phyloP scores from a whole-genome alignment of 1,140 invertebrate species.

The Gonioctena quinquepunctata region DNA sequence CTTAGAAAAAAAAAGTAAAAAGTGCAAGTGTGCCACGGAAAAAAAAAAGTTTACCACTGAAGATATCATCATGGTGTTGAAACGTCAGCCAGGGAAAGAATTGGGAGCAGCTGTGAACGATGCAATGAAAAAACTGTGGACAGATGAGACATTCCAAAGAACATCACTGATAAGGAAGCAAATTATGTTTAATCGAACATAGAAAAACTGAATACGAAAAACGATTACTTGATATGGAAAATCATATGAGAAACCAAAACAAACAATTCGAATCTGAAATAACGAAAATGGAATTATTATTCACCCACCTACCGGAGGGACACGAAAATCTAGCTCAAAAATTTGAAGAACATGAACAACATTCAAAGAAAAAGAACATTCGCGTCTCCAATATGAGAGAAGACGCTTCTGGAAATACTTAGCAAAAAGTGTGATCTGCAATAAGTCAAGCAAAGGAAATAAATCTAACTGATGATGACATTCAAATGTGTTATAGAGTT shows the following conservation, averaged over 20 bases:
- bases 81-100: not conserved
- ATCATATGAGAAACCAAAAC: not conserved
- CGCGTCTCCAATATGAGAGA: not conserved
- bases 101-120: not conserved
- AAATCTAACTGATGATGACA: no score
- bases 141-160: not conserved
- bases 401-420: no score
- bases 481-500: no score
- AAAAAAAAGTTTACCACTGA: not conserved
- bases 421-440: no score
- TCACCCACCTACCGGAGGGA: not conserved
- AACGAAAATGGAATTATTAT: not conserved
- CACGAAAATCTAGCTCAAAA: not conserved
- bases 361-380: not conserved
- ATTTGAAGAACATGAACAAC: not conserved
- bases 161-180: not conserved
- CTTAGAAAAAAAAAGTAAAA: no score
- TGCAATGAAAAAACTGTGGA: no score
- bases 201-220: not conserved
- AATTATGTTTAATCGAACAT: not conserved
- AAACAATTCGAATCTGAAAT: not conserved
- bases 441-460: no score
- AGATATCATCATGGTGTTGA: no score
- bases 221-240: not conserved
- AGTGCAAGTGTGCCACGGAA: not conserved